These are phyloP conservation scores for human (Homo sapiens) DNA, from an alignment of 2,113 vertebrate genomes.

Conservation along the genomic window GRCh38 chr20:14084001-14084500, in stretches of 20 bases:
- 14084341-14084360: not conserved
- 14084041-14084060: too few relatives aligned
- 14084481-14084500: constrained; percentile 12
- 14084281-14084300: not conserved
- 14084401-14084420: not conserved
- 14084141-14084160: not conserved
- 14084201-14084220: not conserved
- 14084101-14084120: not conserved
- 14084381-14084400: not conserved
- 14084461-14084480: not conserved
- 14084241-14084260: not conserved
- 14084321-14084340: not conserved
- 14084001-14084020: too few relatives aligned
- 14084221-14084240: constrained; percentile 1
- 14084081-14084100: not conserved
- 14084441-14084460: not conserved
- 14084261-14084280: not conserved
- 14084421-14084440: constrained; percentile 1
- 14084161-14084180: not conserved
- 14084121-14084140: not conserved
- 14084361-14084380: not conserved
- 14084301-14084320: not conserved
- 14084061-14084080: too few relatives aligned
- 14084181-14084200: not conserved
- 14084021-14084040: too few relatives aligned